A percentile compares a stretch with the other conserved stretches of the same genome.
Evolutionary conservation across 2,888 invertebrate species (phyloP).

Genomic region (Agriopis marginaria): DNA sequence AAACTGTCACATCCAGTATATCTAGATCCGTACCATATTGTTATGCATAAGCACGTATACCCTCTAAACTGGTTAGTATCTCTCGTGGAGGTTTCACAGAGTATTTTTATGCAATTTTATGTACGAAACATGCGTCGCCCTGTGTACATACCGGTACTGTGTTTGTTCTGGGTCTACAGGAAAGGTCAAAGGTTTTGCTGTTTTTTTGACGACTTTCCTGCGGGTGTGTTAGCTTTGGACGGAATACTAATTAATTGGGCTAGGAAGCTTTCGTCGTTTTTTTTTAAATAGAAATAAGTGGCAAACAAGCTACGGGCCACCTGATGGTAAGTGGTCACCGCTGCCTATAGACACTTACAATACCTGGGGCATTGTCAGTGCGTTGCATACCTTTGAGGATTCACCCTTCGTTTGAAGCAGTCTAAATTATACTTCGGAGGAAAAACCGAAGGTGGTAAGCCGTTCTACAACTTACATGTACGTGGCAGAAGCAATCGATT

Average conservation of each 20-base stretch:
- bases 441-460: no score
- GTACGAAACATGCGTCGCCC: conserved; percentile 49
- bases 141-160: conserved; percentile 45
- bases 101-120: conserved; percentile 53
- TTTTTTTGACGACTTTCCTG: conserved; percentile 25
- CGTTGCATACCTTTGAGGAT: no score
- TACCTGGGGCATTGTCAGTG: no score
- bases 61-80: conserved; percentile 48
- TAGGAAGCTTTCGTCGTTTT: no score
- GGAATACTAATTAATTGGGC: neutral
- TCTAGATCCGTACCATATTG: conserved; percentile 45
- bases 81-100: conserved; percentile 39
- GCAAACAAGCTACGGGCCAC: no score
- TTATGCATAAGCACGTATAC: conserved; percentile 57
- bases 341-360: no score
- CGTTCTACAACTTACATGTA: no score
- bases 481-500: no score
- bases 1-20: conserved; percentile 52
- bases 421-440: no score
- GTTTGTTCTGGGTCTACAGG: conserved; percentile 41
- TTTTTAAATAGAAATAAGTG: no score
- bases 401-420: no score
- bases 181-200: conserved; percentile 36
- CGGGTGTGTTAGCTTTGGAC: neutral
- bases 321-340: no score